These are phyloP conservation scores for Adoxophyes honmai DNA, from an alignment of 1,140 invertebrate genomes.

Conservation along the genomic window DNA sequence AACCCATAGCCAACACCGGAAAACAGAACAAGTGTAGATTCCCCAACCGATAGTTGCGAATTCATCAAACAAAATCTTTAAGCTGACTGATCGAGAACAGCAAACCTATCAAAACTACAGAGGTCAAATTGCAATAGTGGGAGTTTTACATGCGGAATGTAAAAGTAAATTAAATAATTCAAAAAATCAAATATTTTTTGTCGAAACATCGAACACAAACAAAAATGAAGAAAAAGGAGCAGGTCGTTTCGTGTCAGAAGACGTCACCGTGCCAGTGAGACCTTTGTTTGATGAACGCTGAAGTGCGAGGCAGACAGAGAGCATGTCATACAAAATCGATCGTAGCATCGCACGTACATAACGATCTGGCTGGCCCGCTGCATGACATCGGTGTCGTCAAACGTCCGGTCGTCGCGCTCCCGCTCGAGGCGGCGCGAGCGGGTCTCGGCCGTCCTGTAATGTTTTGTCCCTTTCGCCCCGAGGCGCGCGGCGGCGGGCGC, in stretches of 20 bases:
- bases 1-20: constrained; percentile 46
- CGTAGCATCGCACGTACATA: constrained; percentile 81
- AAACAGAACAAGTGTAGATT: constrained; percentile 27
- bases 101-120: neutral
- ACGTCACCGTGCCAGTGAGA: constrained; percentile 15
- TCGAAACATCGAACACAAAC: neutral
- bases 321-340: constrained; percentile 20
- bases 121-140: neutral
- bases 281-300: constrained; percentile 30
- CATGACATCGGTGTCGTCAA: constrained; percentile 87
- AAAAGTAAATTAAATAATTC: neutral
- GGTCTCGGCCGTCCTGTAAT: constrained; percentile 63
- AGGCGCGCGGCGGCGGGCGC: constrained; percentile 24
- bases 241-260: too few species aligned
- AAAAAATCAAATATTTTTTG: neutral
- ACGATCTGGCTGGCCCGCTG: constrained; percentile 90
- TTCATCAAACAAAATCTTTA: constrained; percentile 50
- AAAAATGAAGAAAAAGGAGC: too few species aligned
- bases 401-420: constrained; percentile 79
- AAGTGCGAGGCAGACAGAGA: constrained; percentile 32
- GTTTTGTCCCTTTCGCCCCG: constrained; percentile 39
- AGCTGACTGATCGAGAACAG: neutral
- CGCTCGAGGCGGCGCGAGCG: constrained; percentile 62
- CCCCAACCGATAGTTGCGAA: constrained; percentile 38
- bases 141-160: neutral